These are phyloP conservation scores for Melanotaenia nigrans DNA, from an alignment of 2,797 vertebrate species.

Conservation along the genomic window DNA sequence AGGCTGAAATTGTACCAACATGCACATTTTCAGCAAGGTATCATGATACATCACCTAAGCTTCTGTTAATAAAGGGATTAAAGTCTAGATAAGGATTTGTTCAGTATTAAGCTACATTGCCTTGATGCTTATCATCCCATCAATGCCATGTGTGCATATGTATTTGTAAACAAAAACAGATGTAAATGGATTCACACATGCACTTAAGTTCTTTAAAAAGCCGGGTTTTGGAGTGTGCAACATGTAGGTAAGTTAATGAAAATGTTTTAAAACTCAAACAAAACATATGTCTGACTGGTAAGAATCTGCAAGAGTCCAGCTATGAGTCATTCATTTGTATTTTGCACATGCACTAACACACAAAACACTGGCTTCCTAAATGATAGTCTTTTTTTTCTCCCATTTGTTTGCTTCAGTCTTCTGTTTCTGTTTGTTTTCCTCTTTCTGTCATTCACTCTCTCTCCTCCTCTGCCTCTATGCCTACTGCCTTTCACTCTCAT, in stretches of 20 bases:
- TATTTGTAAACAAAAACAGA: constrained; percentile 24
- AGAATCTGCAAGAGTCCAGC: constrained; percentile 39
- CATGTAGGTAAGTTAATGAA: not conserved
- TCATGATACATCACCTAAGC: constrained; percentile 52
- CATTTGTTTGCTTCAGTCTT: constrained; percentile 51
- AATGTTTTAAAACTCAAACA: not conserved
- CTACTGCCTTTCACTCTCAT: constrained; percentile 40
- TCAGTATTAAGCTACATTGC: constrained; percentile 48
- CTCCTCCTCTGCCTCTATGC: constrained; percentile 11
- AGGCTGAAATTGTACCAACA: constrained; percentile 27
- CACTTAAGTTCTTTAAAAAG: not conserved
- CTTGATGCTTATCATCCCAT: constrained; percentile 55
- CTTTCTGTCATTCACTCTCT: constrained; percentile 14
- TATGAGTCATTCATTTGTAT: constrained; percentile 65
- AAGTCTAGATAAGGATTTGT: constrained; percentile 69
- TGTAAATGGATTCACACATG: not conserved
- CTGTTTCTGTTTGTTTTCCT: constrained; percentile 35
- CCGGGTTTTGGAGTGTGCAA: not conserved
- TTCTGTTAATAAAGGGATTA: constrained; percentile 65
- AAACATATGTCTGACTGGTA: constrained; percentile 27
- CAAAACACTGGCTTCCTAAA: constrained; percentile 23
- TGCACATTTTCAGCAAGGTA: constrained; percentile 43
- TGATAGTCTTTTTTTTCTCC: constrained; percentile 49
- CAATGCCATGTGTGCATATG: constrained; percentile 17
- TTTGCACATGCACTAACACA: constrained; percentile 15